phyloP scores from a whole-genome alignment of 2,888 invertebrate genomes.

The Xylocampa areola region DNA sequence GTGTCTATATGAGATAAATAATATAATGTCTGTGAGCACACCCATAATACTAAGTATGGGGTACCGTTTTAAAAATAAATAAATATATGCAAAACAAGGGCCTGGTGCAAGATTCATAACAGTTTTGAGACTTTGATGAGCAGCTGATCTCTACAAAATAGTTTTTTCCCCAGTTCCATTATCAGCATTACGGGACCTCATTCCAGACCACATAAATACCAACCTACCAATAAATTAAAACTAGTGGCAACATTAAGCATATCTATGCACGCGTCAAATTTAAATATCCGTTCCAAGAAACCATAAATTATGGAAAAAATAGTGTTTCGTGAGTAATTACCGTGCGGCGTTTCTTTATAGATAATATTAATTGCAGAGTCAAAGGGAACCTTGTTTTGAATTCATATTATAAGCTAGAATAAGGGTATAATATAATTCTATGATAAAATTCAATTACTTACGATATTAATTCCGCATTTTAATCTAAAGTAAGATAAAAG shows the following conservation, averaged over 20 bases:
- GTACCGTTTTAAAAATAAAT: too few relatives aligned
- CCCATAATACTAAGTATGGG: too few relatives aligned
- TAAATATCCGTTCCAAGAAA: conserved; percentile 43
- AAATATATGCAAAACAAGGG: too few relatives aligned
- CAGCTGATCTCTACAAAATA: too few relatives aligned
- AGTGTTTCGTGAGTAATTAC: conserved; percentile 39
- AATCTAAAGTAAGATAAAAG: conserved; percentile 28
- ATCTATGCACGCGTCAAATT: conserved; percentile 49
- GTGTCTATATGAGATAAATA: too few relatives aligned
- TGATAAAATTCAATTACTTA: conserved; percentile 14
- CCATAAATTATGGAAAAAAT: conserved; percentile 46
- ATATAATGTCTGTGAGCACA: too few relatives aligned
- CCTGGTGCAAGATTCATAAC: too few relatives aligned
- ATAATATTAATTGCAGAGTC: conserved; percentile 45
- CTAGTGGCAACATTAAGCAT: conserved; percentile 18
- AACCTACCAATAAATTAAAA: conserved; percentile 26
- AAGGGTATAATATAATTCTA: conserved; percentile 12
- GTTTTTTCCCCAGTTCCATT: too few relatives aligned
- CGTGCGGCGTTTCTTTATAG: conserved; percentile 41
- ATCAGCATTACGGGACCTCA: background rate
- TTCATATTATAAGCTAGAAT: conserved; percentile 15
- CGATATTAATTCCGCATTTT: conserved; percentile 31
- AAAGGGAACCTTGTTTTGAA: conserved; percentile 15
- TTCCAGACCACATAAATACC: background rate
- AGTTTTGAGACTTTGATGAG: too few relatives aligned